A percentile compares a stretch with the other conserved stretches of the same genome.
Evolutionary conservation across 2,113 vertebrate genomes (phyloP).

Genomic region (Narcine bancroftii): DNA sequence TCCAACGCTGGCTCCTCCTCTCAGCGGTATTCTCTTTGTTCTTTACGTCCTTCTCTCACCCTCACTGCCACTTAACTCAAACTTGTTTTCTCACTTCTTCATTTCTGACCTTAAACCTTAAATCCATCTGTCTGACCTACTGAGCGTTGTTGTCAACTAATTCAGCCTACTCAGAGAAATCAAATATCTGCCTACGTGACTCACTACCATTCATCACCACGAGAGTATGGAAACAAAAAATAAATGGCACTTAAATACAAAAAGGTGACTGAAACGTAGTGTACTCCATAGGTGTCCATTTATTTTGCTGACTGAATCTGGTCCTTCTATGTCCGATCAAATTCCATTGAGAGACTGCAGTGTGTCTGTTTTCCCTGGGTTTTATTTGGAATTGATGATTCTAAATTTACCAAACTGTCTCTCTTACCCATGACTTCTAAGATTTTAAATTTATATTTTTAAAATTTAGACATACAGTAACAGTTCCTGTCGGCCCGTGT

Average conservation of each 20-base stretch:
- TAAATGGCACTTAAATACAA: neutral
- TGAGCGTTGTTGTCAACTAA: neutral
- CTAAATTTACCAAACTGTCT: neutral
- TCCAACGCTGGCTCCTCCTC: too few relatives aligned
- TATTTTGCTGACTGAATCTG: neutral
- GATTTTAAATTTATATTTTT: too few relatives aligned
- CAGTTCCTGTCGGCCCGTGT: too few relatives aligned
- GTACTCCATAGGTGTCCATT: neutral
- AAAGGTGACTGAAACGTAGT: neutral
- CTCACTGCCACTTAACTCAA: too few relatives aligned
- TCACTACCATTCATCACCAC: neutral
- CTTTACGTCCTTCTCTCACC: too few relatives aligned
- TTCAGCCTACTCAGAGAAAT: neutral
- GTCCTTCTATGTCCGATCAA: neutral
- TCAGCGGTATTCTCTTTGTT: too few relatives aligned
- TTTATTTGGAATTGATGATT: slow-evolving; percentile 27
- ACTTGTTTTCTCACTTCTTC: too few relatives aligned
- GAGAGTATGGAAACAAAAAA: neutral
- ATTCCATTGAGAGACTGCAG: neutral
- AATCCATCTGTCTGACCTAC: too few relatives aligned
- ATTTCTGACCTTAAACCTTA: too few relatives aligned
- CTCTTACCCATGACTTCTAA: neutral
- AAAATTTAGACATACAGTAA: too few relatives aligned
- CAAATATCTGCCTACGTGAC: neutral
- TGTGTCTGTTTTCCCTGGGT: neutral